Conservation (phyloP, 2,113 vertebrate genomes). For the Rhagologus leucostigma region DNA sequence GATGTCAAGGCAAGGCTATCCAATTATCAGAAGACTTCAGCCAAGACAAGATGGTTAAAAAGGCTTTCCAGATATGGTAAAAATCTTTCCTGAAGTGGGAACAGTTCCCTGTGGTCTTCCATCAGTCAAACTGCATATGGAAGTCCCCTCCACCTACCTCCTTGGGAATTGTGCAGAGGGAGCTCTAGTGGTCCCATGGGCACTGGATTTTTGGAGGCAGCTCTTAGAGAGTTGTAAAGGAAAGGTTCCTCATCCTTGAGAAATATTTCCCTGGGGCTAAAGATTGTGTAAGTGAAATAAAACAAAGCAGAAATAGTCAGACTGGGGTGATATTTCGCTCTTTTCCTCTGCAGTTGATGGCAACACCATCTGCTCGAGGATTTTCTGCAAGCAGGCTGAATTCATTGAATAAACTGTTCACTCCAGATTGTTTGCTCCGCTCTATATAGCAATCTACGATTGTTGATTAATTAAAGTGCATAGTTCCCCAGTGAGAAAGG, state of each 20-base stretch:
- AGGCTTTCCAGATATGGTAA: not conserved
- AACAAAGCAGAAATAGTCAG: constrained; percentile 5
- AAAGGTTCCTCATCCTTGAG: not conserved
- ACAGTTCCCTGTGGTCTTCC: not conserved
- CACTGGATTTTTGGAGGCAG: not conserved
- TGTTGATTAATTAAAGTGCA: constrained; percentile 31
- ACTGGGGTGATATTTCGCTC: not conserved
- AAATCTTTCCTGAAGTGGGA: not conserved
- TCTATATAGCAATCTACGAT: constrained; percentile 28
- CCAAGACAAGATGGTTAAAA: not conserved
- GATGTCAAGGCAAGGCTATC: not conserved
- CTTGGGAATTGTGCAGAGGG: not conserved
- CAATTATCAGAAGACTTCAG: not conserved
- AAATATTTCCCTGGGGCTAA: not conserved
- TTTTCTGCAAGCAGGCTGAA: constrained; percentile 26
- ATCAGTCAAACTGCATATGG: not conserved
- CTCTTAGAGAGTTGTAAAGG: not conserved
- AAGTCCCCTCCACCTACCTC: not conserved
- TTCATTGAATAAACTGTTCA: constrained; percentile 16
- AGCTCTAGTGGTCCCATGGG: not conserved
- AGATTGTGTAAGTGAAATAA: not conserved
- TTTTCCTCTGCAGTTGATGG: not conserved
- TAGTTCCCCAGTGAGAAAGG: not conserved
- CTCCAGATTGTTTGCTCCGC: constrained; percentile 34
- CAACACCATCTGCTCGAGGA: constrained; percentile 33